A percentile compares a stretch with the other conserved stretches of the same genome.
These are phyloP conservation scores for Smutsia temminckii DNA, from an alignment of 2,797 vertebrate genomes.

Conservation along the genomic window DNA sequence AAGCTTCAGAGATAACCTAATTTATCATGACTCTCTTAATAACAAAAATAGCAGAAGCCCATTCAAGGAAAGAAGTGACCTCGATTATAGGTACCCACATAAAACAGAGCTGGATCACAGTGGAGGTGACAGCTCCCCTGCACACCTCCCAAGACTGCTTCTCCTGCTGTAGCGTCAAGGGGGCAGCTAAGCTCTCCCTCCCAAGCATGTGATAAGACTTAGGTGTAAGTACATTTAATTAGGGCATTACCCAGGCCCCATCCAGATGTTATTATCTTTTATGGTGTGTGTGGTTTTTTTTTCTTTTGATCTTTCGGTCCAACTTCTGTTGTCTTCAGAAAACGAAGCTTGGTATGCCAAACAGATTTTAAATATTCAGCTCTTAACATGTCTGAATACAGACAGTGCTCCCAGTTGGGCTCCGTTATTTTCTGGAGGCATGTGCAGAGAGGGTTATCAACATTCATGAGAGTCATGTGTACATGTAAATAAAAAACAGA, in stretches of 20 bases:
- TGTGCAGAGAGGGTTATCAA: slow-evolving; percentile 21
- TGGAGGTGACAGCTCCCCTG: background rate
- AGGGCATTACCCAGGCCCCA: slow-evolving; percentile 30
- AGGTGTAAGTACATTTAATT: slow-evolving; percentile 47
- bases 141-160: accelerated
- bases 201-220: slow-evolving; percentile 46
- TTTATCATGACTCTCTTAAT: background rate
- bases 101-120: background rate
- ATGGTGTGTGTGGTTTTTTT: background rate
- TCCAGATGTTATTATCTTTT: slow-evolving; percentile 24
- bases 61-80: background rate
- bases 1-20: background rate
- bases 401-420: background rate
- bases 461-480: slow-evolving; percentile 25
- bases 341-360: background rate
- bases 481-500: slow-evolving; percentile 18
- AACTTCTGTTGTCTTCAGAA: background rate
- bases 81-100: background rate
- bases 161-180: background rate
- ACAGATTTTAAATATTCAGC: slow-evolving; percentile 46
- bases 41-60: background rate
- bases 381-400: background rate
- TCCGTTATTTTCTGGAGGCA: slow-evolving; percentile 54
- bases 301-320: background rate
- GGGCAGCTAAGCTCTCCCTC: background rate